phyloP scores from a whole-genome alignment of 1,140 invertebrate species.

The Conus ventricosus region DNA sequence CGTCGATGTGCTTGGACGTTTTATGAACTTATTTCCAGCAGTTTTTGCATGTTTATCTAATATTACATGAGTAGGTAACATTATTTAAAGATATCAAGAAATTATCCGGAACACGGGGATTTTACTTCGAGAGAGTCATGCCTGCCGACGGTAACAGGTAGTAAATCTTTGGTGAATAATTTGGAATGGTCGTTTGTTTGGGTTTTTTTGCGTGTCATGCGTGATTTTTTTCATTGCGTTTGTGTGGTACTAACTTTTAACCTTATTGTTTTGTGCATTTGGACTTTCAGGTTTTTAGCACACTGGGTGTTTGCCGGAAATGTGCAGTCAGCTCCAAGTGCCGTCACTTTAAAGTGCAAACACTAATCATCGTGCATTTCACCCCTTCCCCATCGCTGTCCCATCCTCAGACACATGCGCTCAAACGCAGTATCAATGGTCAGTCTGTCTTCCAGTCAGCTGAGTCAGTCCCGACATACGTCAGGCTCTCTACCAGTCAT shows the following conservation, averaged over 20 bases:
- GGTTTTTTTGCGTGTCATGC: background rate
- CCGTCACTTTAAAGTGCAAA: no score
- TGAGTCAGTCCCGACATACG: no score
- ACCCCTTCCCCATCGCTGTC: no score
- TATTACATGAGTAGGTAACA: background rate
- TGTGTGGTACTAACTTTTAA: conserved; percentile 23
- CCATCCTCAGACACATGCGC: no score
- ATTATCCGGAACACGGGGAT: background rate
- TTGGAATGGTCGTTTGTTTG: background rate
- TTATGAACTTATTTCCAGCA: background rate
- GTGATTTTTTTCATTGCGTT: conserved; percentile 2
- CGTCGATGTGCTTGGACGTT: background rate
- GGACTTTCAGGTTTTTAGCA: conserved; percentile 18
- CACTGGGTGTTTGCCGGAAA: conserved; percentile 5
- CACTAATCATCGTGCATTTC: no score
- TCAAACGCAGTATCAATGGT: no score
- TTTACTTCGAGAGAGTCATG: conserved; percentile 1
- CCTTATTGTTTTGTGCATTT: background rate
- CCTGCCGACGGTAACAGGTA: background rate
- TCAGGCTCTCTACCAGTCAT: no score
- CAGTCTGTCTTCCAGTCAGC: no score
- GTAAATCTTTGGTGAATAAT: conserved; percentile 6
- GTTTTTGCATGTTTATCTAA: background rate
- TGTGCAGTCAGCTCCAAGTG: background rate
- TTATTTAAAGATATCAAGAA: background rate